Evolutionary conservation across 2,888 invertebrate species (phyloP).

Genomic region (Lasiommata megera): DNA sequence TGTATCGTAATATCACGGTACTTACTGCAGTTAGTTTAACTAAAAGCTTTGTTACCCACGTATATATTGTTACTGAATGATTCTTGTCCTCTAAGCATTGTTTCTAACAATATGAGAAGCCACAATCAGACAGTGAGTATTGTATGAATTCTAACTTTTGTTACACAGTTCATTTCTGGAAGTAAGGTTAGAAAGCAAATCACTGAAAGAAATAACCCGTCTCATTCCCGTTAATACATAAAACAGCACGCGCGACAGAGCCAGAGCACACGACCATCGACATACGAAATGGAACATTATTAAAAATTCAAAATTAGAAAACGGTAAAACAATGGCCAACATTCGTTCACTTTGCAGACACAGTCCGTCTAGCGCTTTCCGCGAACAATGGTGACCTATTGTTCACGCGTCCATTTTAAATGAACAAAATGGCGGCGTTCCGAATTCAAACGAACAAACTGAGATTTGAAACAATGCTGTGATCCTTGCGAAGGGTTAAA

Average conservation of each 20-base stretch:
- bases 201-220: background rate
- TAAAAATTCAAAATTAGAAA: conserved; percentile 65
- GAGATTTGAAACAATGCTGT: conserved; percentile 75
- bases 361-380: conserved; percentile 56
- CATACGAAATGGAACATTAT: conserved; percentile 40
- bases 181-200: conserved; percentile 1
- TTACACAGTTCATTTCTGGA: background rate
- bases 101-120: background rate
- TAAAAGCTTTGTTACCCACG: no score
- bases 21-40: no score
- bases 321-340: conserved; percentile 67
- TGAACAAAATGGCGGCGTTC: conserved; percentile 75
- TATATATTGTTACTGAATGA: no score
- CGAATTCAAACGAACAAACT: conserved; percentile 57
- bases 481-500: conserved; percentile 76
- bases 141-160: conserved; percentile 7
- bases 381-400: conserved; percentile 71
- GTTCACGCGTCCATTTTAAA: conserved; percentile 79
- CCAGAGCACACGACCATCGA: conserved; percentile 33
- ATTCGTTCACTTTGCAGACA: conserved; percentile 59
- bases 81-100: no score
- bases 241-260: conserved; percentile 23
- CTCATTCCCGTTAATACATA: background rate
- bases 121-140: background rate
- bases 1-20: no score